Base-by-base conservation (phyloP, 2,888 invertebrate species). In the Amphipyra berbera region DNA sequence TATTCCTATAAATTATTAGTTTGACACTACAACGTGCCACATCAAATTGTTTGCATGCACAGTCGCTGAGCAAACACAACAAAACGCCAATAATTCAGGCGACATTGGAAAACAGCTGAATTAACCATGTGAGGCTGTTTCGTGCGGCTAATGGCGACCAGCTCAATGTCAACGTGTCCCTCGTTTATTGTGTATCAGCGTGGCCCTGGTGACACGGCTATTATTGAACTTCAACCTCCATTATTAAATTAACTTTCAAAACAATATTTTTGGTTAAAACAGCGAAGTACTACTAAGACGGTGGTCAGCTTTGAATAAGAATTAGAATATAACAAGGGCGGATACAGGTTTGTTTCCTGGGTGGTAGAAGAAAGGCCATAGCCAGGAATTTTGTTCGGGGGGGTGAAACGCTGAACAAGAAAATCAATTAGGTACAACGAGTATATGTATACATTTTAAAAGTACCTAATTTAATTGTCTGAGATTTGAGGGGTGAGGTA, bases 101-200 rank as follows among this genome's bases (percentile, higher is more conserved):
- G 56, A 70, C 72, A 65, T 66, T 61, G 66, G 40, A 38, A 30
- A n/a, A 10, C n/a, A 48, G 38, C 55, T 35, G 44, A 55, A 61
- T 57, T 42, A 42, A 21, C 15, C 73, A 61, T 40, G 44, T 63
- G 53, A 59, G 59, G 57, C 21, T 30, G 52, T 44, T 60, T 58
- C 79, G 79, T 79, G 77, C 55, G 33, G 12, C 7, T 77, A 73
- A 79, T 79, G 48, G 48, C 13, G 7, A 14, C 49, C 13, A 44
- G 44, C 52, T 69, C 79, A 77, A 77, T 79, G 77, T 79, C 77
- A 79, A 38, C 52, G 40, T 3, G 38, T 46, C 27, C 57, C 37
- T 72, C 47, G 68, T 76, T 61, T 67, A 78, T 61, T 53, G 49
- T 62, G 49, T 67, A 64, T 62, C 61, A 49, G 41, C 45, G 47